A percentile compares a stretch with the other conserved stretches of the same genome.
Conservation (phyloP, 2,113 vertebrate genomes). For the Nanger granti region DNA sequence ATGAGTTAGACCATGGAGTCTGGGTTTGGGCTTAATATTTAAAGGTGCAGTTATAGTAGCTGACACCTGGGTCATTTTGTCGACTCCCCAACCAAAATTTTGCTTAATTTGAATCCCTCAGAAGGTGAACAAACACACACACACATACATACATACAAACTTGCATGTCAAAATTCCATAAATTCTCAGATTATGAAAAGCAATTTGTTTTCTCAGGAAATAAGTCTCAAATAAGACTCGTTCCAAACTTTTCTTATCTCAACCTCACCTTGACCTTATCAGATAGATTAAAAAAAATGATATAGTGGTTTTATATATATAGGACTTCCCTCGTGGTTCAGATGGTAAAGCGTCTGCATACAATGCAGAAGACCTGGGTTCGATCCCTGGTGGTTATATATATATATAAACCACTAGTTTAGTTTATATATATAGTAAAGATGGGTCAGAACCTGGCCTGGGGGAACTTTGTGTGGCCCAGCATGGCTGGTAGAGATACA, state of each 20-base stretch:
- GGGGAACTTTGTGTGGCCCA: not conserved
- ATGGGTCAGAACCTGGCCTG: not conserved
- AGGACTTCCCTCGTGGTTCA: no score
- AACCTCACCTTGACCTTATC: constrained; percentile 11
- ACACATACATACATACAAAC: not conserved
- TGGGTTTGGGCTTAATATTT: constrained; percentile 33
- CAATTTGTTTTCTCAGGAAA: constrained; percentile 34
- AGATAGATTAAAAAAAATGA: not conserved
- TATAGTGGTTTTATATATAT: not conserved
- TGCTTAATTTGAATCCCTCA: not conserved
- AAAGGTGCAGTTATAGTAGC: constrained; percentile 32
- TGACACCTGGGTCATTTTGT: not conserved
- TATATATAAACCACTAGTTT: not conserved
- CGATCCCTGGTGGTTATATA: not conserved
- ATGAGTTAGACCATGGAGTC: constrained; percentile 29
- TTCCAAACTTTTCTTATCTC: constrained; percentile 26
- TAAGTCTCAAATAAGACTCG: not conserved
- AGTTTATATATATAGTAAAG: not conserved
- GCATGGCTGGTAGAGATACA: not conserved
- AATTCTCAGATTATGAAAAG: constrained; percentile 41
- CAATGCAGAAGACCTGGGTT: no score
- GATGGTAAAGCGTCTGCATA: no score
- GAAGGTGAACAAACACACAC: not conserved
- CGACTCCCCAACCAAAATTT: constrained; percentile 15
- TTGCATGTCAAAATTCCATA: constrained; percentile 29